Evolutionary conservation across 2,888 invertebrate species (phyloP).

Genomic region (Byasa hedistus): DNA sequence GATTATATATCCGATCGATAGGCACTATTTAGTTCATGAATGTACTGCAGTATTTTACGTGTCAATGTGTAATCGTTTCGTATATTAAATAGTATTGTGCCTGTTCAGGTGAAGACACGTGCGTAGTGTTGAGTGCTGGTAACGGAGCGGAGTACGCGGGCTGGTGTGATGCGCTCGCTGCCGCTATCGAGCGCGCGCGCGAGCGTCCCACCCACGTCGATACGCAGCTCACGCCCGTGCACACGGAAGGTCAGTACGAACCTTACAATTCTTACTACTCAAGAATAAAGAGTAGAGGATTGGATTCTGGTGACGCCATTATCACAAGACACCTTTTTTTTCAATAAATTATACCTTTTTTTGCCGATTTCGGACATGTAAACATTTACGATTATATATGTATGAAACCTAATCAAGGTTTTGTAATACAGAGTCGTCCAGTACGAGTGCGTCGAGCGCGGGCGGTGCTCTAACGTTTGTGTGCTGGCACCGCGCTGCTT

Average conservation of each 20-base stretch:
- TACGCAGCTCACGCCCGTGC: constrained; percentile 53
- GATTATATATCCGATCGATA: too few species aligned
- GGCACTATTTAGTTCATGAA: too few species aligned
- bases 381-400: too few species aligned
- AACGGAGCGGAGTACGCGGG: constrained; percentile 91
- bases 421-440: neutral
- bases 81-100: too few species aligned
- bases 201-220: constrained; percentile 44
- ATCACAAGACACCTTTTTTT: too few species aligned
- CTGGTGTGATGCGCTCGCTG: constrained; percentile 91
- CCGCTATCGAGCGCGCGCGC: constrained; percentile 54
- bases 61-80: too few species aligned
- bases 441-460: constrained; percentile 22
- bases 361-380: too few species aligned
- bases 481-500: constrained; percentile 97
- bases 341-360: neutral
- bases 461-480: constrained; percentile 94
- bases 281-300: too few species aligned
- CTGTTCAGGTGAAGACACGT: constrained; percentile 80
- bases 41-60: too few species aligned
- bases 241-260: constrained; percentile 7
- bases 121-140: constrained; percentile 92
- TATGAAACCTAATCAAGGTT: too few species aligned
- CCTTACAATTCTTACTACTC: too few species aligned
- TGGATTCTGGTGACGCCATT: too few species aligned